These are phyloP conservation scores for Plecotus auritus DNA, from an alignment of 2,113 vertebrate species.

Conservation along the genomic window DNA sequence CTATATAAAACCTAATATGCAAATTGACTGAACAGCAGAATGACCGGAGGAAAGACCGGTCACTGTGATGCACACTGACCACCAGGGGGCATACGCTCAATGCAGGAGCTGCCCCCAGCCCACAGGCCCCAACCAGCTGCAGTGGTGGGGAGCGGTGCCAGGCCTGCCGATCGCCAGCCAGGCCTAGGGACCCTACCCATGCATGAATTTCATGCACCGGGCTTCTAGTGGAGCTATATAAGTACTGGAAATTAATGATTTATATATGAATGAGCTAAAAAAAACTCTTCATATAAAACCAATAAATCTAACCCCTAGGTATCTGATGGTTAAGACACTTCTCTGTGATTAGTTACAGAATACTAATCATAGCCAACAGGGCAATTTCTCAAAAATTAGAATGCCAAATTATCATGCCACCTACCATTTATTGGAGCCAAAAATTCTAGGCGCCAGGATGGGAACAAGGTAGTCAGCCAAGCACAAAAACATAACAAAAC, in stretches of 20 bases:
- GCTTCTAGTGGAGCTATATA: neutral
- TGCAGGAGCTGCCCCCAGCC: too few species aligned
- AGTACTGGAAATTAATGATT: neutral
- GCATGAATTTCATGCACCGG: too few species aligned
- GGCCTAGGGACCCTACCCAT: too few species aligned
- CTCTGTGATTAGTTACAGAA: neutral
- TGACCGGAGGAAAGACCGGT: too few species aligned
- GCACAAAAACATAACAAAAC: slow-evolving; percentile 93
- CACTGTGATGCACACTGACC: too few species aligned
- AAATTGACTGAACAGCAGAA: too few species aligned
- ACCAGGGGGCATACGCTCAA: too few species aligned
- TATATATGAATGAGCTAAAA: neutral
- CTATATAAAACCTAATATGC: too few species aligned
- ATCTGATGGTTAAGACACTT: neutral
- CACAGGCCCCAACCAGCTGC: too few species aligned
- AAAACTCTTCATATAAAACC: neutral
- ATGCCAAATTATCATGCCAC: slow-evolving; percentile 57
- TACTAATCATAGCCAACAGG: neutral
- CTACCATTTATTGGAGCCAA: slow-evolving; percentile 97
- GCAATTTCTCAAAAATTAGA: neutral
- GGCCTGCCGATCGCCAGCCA: too few species aligned
- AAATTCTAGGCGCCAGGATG: slow-evolving; percentile 93
- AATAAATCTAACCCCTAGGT: neutral
- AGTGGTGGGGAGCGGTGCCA: too few species aligned
- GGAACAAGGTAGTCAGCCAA: slow-evolving; percentile 98